Base-by-base conservation (phyloP, 1,140 invertebrate species). In the Sarcophaga peregrina region DNA sequence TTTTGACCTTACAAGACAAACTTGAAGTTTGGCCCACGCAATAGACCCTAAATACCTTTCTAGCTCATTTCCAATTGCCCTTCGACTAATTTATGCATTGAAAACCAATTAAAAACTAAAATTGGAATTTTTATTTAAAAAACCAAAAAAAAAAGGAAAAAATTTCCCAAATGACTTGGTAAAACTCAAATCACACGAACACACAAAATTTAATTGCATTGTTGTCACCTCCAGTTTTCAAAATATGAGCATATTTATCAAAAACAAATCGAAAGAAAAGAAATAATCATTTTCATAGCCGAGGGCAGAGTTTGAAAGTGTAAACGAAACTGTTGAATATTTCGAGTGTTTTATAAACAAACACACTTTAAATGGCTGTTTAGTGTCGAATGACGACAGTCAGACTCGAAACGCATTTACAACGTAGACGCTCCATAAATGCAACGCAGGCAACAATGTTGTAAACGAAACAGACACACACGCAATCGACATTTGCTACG, bases 331-430 rank as follows among this genome's bases (percentile, higher is more conserved):
- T 68, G n/a, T 68, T 68, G 62, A 78, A 78, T 25, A 47, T 62
- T 48, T 74, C 68, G 48, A 82, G 81, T 82, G 81, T 82, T 82
- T 82, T 82, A 73, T 73, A 82, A 82, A 82, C 47, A 82, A 82
- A 82, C 68, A n/a, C n/a, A 82, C 68, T 74, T 50, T 80, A 13
- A n/a, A 8, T 62, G 25, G 15, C 47, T 74, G 81, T 82, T 82
- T 82, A 82, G 68, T 82, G 68, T 82, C 62, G 74, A 81, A 20
- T 78, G 52, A 54, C 15, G 52, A 10, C 58, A 48, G 45, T 17
- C 45, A 3, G 74, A 46, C 74, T 20, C 62, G 20, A 20, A 68
- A 76, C 4, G 45, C 15, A 76, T 46, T 48, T 15, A 76, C n/a
- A n/a, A n/a, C 75, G 75, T 47, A 78, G 48, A 50, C 75, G 75